phyloP scores from a whole-genome alignment of 2,888 invertebrate species.

The Tanypteryx hageni region DNA sequence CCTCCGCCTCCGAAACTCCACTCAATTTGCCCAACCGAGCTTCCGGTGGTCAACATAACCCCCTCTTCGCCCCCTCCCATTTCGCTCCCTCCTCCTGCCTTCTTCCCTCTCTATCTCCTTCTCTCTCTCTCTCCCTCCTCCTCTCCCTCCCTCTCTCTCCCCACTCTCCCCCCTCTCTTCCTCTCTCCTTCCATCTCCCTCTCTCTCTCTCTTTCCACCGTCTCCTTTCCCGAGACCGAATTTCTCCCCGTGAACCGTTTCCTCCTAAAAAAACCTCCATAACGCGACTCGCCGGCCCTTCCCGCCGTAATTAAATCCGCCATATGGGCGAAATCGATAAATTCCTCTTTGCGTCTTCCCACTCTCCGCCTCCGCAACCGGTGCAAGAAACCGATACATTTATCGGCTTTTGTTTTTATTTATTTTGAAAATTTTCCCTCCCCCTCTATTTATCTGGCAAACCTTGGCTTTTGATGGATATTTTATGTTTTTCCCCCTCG shows the following conservation, averaged over 20 bases:
- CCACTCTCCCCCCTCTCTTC: neutral
- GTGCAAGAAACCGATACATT: slow-evolving; percentile 51
- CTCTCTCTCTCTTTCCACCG: neutral
- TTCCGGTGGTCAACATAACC: neutral
- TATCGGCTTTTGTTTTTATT: slow-evolving; percentile 28
- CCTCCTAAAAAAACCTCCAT: slow-evolving; percentile 18
- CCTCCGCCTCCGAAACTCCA: neutral
- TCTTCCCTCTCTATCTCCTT: neutral
- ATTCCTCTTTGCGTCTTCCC: slow-evolving; percentile 27
- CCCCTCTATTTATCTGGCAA: neutral
- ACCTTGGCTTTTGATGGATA: slow-evolving; percentile 36
- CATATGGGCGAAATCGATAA: slow-evolving; percentile 49
- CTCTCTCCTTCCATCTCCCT: neutral
- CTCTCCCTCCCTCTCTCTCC: neutral
- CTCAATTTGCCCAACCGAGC: slow-evolving; percentile 36
- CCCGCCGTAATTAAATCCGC: slow-evolving; percentile 48
- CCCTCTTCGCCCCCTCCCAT: neutral
- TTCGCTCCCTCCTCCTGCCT: neutral
- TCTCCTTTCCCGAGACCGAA: neutral
- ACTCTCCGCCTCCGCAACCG: slow-evolving; percentile 8
- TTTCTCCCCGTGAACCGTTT: neutral
- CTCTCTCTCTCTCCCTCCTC: neutral
- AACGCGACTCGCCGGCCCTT: slow-evolving; percentile 21
- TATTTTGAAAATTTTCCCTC: neutral
- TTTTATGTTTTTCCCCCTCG: slow-evolving; percentile 26